Conservation (phyloP, 2,113 vertebrate species). For the Austrofundulus limnaeus region DNA sequence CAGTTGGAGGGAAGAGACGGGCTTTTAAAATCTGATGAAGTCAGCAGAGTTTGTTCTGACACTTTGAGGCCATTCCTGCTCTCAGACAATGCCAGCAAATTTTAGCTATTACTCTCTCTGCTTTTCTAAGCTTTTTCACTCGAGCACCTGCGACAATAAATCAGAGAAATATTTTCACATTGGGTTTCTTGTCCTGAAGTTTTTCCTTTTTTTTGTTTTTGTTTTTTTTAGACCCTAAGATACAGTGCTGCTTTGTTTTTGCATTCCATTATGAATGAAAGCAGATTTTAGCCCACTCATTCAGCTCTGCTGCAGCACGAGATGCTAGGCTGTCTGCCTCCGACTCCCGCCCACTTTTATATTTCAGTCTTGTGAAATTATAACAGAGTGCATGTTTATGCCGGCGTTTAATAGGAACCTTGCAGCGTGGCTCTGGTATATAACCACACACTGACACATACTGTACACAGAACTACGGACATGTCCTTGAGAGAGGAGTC, state of each 20-base stretch:
- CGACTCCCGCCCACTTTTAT: conserved; percentile 24
- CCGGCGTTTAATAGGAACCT: conserved; percentile 18
- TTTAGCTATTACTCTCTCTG: conserved; percentile 8
- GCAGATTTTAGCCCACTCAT: conserved; percentile 57
- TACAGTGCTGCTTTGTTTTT: conserved; percentile 57
- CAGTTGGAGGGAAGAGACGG: conserved; percentile 2
- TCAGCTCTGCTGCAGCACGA: conserved; percentile 33
- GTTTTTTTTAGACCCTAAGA: conserved; percentile 20
- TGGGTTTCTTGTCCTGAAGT: conserved; percentile 5
- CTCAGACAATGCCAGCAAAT: conserved; percentile 5
- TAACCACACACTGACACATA: background rate
- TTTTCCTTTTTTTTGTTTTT: conserved; percentile 1
- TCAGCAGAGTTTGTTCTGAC: conserved; percentile 35
- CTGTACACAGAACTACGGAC: background rate
- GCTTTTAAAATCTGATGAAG: conserved; percentile 38
- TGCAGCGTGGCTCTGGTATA: background rate
- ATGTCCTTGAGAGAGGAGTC: conserved; percentile 34
- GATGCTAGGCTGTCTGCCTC: conserved; percentile 43
- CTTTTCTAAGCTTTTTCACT: conserved; percentile 36
- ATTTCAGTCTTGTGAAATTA: conserved; percentile 16
- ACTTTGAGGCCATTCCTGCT: conserved; percentile 37
- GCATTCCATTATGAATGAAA: conserved; percentile 71
- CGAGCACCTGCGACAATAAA: conserved; percentile 44
- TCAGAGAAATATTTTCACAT: conserved; percentile 25
- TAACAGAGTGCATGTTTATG: background rate